Percentiles rank a stretch among this genome's conserved stretches.
phyloP scores from a whole-genome alignment of 2,797 vertebrate species.

The Amphiprion clarkii region DNA sequence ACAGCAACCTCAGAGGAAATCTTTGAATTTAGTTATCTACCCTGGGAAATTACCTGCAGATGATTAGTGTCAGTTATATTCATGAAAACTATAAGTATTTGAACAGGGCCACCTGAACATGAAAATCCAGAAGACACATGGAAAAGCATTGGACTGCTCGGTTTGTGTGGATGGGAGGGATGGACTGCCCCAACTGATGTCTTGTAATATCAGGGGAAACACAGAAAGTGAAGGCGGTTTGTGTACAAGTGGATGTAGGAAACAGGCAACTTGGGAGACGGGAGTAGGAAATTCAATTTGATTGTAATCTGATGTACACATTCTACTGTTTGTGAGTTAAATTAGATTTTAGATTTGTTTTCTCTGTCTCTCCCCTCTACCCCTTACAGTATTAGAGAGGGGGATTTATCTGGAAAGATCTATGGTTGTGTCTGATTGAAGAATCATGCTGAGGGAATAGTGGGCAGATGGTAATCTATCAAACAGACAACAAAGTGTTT shows the following conservation, averaged over 20 bases:
- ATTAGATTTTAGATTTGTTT: constrained; percentile 85
- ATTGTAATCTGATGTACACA: constrained; percentile 82
- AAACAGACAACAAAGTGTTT: constrained; percentile 78
- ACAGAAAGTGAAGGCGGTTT: constrained; percentile 39
- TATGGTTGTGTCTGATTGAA: constrained; percentile 79
- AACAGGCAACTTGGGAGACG: constrained; percentile 67
- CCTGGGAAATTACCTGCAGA: constrained; percentile 68
- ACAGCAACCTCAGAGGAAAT: constrained; percentile 59
- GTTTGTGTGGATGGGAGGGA: constrained; percentile 36
- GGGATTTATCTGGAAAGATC: constrained; percentile 78
- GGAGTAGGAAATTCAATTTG: constrained; percentile 83
- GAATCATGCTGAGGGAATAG: constrained; percentile 74
- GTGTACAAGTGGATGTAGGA: constrained; percentile 47
- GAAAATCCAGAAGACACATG: constrained; percentile 38
- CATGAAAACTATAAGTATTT: constrained; percentile 39
- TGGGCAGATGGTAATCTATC: constrained; percentile 79
- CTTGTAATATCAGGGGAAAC: constrained; percentile 64
- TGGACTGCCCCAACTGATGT: constrained; percentile 45
- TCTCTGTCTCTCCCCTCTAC: constrained; percentile 52
- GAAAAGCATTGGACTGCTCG: constrained; percentile 6
- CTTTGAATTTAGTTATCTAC: constrained; percentile 39
- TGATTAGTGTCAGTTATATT: constrained; percentile 66
- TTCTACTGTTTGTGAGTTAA: constrained; percentile 80
- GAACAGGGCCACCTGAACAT: constrained; percentile 42
- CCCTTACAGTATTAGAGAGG: constrained; percentile 70